Base-by-base conservation (phyloP, 2,113 vertebrate species). In the Mormyrus iriodes region DNA sequence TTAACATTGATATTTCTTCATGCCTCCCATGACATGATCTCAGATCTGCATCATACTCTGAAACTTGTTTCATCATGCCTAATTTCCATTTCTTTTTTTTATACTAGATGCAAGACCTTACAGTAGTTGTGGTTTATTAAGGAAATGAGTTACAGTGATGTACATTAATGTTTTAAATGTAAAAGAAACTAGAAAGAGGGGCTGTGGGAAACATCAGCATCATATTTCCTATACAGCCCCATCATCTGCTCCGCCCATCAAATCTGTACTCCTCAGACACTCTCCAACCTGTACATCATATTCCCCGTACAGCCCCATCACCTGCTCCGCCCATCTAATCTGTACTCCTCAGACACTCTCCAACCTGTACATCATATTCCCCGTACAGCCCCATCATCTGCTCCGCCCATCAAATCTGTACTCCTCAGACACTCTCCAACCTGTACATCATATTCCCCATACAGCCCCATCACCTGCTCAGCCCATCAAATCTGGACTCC, bases 51-150 rank as follows among this genome's bases (percentile, higher is more conserved):
- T 53, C 61, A 51, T 55, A 44, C 88, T 79, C 53, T 51, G 61
- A 2, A 86, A 82, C 92, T 61, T 90, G 92, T 93, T 92, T 92
- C 85, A 90, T 94, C 93, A 93, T 92, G 93, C 90, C 90, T 91
- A 7, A 85, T 91, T 89, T 90, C 88, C 61, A 27, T 31, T 31
- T 88, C 27, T 76, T 12, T 88, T 12, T 88, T n/a, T 31, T 39
- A 58, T 44, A 31, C 3, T 9, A 6, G 1, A 53, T 48, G 52
- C 73, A 53, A 39, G 31, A 76, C 2, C 31, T 76, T 39, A 39
- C 31, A 76, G 31, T 76, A 76, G 17, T 35, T 39, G 69, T 19
- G 69, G 35, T 73, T 35, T 35, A 73, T 39, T 73, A 73, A 35
- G 65, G 65, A 31, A 73, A 31, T 31, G 10, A 35, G 12, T 35